Base-by-base conservation (phyloP, 2,888 invertebrate genomes). In the Neria commutata region DNA sequence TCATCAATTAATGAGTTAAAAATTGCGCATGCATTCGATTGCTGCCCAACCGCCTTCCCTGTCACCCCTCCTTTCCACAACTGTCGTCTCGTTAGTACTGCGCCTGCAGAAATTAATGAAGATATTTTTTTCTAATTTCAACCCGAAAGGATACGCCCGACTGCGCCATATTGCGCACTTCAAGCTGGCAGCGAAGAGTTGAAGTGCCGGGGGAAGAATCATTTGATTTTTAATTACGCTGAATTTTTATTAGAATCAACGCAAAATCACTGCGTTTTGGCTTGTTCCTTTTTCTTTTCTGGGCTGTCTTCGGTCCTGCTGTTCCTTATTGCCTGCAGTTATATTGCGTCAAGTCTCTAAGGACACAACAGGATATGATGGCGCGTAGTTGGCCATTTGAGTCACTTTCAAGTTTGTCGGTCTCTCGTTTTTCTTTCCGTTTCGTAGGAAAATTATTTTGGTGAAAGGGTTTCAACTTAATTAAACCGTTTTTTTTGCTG, bases 191-290 rank as follows among this genome's bases (percentile, higher is more conserved):
- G 29, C 26, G 45, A 42, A 56, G 51, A 46, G 23, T 26, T 5
- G 26, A 42, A 29, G 47, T 54, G 34, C n/a, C 34, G 11, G 17
- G 37, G 42, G 63, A 65, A 67, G 72, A 73, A 73, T 72, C 72
- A 72, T 72, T 72, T 72, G 72, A 72, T 72, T 72, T 72, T 72
- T 72, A 72, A 72, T 72, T 72, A 72, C 73, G 72, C 71, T 66
- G 72, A 72, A 73, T 73, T 73, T 68, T 68, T 65, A 68, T 68
- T 65, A 67, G 71, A 73, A 68, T 53, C 62, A 70, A 63, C 69
- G 64, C 73, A 73, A 42, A 70, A 70, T 68, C 63, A 21, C 21
- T 29, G 29, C 49, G 37, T 37, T 37, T 52, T 23, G 17, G 37
- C 25, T 52, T n/a, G 19, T 16, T 29, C n/a, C 19, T 49, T 34